phyloP scores from a whole-genome alignment of 2,888 invertebrate species.

The Protophormia terraenovae region DNA sequence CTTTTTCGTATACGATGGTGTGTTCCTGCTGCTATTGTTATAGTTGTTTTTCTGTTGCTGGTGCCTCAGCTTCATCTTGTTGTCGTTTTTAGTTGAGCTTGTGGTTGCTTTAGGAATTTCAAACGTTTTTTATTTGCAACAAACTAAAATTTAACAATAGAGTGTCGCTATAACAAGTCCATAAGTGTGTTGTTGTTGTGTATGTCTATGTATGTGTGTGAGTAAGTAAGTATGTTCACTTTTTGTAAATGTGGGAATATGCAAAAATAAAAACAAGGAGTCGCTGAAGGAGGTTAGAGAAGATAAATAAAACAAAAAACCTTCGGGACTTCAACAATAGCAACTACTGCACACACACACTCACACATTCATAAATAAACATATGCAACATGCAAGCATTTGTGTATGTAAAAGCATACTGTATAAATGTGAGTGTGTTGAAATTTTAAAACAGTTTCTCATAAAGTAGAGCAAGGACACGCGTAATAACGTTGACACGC shows the following conservation, averaged over 20 bases:
- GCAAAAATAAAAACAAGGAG: neutral
- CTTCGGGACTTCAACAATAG: conserved; percentile 56
- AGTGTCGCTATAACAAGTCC: neutral
- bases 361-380: neutral
- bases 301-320: conserved; percentile 42
- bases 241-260: neutral
- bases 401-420: no score
- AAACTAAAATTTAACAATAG: neutral
- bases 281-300: conserved; percentile 39
- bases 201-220: conserved; percentile 14
- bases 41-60: neutral
- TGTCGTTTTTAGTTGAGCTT: conserved; percentile 33
- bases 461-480: conserved; percentile 78
- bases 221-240: neutral
- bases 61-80: neutral
- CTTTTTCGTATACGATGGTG: no score
- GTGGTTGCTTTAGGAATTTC: conserved; percentile 53
- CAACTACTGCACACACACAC: neutral
- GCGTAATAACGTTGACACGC: conserved; percentile 67
- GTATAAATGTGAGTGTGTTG: neutral
- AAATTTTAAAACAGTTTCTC: conserved; percentile 42
- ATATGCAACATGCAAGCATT: conserved; percentile 6
- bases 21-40: no score
- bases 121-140: conserved; percentile 46
- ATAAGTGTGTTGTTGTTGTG: no score